phyloP scores from a whole-genome alignment of 2,888 invertebrate genomes.

The Desoria tigrina region DNA sequence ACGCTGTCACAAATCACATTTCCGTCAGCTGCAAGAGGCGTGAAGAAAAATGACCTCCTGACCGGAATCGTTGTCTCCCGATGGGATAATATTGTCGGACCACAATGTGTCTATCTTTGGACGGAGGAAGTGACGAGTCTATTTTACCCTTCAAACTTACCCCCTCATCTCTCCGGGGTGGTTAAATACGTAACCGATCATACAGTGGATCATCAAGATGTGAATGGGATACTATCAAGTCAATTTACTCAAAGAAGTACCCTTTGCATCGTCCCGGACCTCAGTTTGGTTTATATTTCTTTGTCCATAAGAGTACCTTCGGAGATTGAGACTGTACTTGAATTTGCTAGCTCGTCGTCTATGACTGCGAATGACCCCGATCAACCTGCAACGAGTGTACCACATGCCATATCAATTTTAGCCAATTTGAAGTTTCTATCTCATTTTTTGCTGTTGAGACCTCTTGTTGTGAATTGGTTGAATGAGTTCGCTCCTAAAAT shows the following conservation, averaged over 20 bases:
- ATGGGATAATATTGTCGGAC: slow-evolving; percentile 53
- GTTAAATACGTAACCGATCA: slow-evolving; percentile 53
- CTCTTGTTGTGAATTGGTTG: slow-evolving; percentile 49
- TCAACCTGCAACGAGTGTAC: slow-evolving; percentile 47
- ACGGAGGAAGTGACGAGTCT: slow-evolving; percentile 50
- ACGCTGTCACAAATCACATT: neutral
- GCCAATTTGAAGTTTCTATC: slow-evolving; percentile 47
- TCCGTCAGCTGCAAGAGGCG: neutral
- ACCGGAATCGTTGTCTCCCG: slow-evolving; percentile 49
- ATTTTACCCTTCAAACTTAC: slow-evolving; percentile 46
- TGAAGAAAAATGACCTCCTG: slow-evolving; percentile 25
- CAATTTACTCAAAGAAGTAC: slow-evolving; percentile 48
- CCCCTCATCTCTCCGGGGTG: slow-evolving; percentile 36
- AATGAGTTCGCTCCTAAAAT: slow-evolving; percentile 52
- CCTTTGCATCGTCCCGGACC: slow-evolving; percentile 51
- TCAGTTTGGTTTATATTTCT: slow-evolving; percentile 48
- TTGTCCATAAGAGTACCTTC: slow-evolving; percentile 50
- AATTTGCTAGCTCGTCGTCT: slow-evolving; percentile 29
- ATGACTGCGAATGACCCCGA: slow-evolving; percentile 31
- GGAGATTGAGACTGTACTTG: slow-evolving; percentile 38
- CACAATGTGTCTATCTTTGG: slow-evolving; percentile 52
- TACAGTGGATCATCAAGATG: slow-evolving; percentile 52
- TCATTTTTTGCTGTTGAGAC: slow-evolving; percentile 49
- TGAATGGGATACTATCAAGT: slow-evolving; percentile 40
- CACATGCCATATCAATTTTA: slow-evolving; percentile 51